Base-by-base conservation (phyloP, 2,888 invertebrate genomes). In the Nezara viridula region DNA sequence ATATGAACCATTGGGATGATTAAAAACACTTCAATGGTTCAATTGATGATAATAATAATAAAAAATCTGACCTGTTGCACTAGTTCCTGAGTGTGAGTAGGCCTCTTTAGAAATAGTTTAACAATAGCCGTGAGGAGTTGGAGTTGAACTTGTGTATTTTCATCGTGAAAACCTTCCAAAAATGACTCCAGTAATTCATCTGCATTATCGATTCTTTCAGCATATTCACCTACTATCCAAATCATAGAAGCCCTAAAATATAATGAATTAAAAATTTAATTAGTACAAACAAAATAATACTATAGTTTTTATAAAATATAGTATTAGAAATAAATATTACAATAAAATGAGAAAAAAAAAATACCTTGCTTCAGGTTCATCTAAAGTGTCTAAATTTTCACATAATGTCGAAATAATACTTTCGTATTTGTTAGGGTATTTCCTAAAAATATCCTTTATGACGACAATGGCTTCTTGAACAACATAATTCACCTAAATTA, bases 401-500 rank as follows among this genome's bases (percentile, higher is more conserved):
- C 99, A 99, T 12, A 99, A 94, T 0, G 99, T 99, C 90, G 99
- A 98, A 92, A 99, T 99, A 92, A 99, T 99, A 93, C 98, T 99
- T 94, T 99, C 99, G 93, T 99, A 99, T 93, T 99, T 99, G 93
- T 99, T 99, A 19, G 99, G 99, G 93, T 99, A 99, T 93, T 99
- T 98, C 91, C 98, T 94, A 95, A 98, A 98, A 91, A 98, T 98
- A 92, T 98, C 98, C 94, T 99, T 99, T 92, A 99, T 99, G 40
- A 99, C 99, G 21, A 99, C 99, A 91, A 99, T 99, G 0, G 99
- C 99, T 93, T 99, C 99, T 93, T 99, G 99, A 0, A 99, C 99
- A 27, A 99, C 99, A 93, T 99, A 99, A 94, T 99, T 99, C 37
- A 98, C 94, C 94, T 94, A 89, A 87, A 27, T 27, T 27, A 32